phyloP scores from a whole-genome alignment of 1,140 invertebrate species.

The Anastrepha ludens region DNA sequence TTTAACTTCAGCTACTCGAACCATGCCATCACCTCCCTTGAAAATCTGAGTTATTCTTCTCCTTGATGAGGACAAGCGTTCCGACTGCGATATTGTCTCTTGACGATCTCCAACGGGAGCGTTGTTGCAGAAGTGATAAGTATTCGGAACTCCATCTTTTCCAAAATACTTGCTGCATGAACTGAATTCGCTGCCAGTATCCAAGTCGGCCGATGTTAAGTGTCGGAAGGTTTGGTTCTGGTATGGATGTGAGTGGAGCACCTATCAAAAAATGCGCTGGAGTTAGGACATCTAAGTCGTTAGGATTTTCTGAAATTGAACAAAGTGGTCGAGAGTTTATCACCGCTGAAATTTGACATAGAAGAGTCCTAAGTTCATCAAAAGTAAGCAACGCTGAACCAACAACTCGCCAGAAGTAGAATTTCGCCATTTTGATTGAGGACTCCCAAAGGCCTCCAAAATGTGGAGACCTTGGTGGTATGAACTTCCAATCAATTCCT shows the following conservation, averaged over 20 bases:
- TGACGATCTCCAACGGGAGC: neutral
- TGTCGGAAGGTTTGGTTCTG: slow-evolving; percentile 10
- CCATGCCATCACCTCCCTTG: too few species aligned
- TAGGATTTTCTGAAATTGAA: neutral
- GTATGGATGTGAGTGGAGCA: neutral
- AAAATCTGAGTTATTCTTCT: too few species aligned
- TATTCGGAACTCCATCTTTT: slow-evolving; percentile 30
- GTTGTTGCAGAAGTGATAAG: too few species aligned
- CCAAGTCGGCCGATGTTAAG: neutral
- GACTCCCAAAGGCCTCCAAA: too few species aligned
- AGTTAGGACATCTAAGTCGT: neutral
- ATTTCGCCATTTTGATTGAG: too few species aligned
- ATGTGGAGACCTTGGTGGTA: too few species aligned
- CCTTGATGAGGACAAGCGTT: too few species aligned
- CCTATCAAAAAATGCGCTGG: slow-evolving; percentile 19
- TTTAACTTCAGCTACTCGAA: too few species aligned
- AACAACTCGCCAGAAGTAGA: too few species aligned
- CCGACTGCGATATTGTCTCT: too few species aligned
- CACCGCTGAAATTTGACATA: neutral
- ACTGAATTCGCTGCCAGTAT: slow-evolving; percentile 6
- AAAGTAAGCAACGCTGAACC: neutral
- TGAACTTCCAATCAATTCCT: too few species aligned
- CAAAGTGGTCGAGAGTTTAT: neutral
- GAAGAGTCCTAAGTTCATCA: neutral
- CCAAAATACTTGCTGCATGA: slow-evolving; percentile 53